Base-by-base conservation (phyloP, 2,797 vertebrate species). In the Galagoides demidoff region DNA sequence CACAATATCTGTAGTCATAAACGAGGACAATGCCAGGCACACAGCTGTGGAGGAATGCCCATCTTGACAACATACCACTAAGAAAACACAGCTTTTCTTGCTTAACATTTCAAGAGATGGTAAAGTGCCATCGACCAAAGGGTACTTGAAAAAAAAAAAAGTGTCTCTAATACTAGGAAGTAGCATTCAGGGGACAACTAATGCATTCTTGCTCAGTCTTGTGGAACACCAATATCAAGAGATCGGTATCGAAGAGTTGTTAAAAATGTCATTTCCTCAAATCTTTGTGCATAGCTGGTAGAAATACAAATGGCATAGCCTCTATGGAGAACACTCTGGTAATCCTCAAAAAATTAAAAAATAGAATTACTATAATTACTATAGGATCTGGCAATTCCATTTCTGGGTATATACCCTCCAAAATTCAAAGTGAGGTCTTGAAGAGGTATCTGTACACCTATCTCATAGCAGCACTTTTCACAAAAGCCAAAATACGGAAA, bases 301-400 rank as follows among this genome's bases (percentile, higher is more conserved):
- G 43, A 8, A 70, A 92, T 49, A 37, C 25, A 64, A 91, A 95
- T 39, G 34, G n/a, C 37, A 2, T 3, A 73, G 27, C 34, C 11
- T 5, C 31, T 79, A 31, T 34, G 49, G 78, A 39, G 94, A 78
- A 81, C 37, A 68, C 59, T n/a, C 25, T 1, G 22, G 85, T 34
- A 16, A 31, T 87, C 74, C 71, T 84, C 77, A 96, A 92, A 89
- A 96, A 59, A 20, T 68, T 31, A 95, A 89, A 81, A 89, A 89
- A 63, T 0, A 86, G 78, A 89, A 77, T 96, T 61, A 57, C 31
- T 39, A 31, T 4, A 89, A 77, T 96, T 61, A 57, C 25, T 39
- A 31, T 4, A 64, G 31, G 2, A 52, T 25, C 23, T 16, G 55
- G 43, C 16, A 92, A 82, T 86, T 74, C 39, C 25, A 70, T 45